A percentile compares a stretch with the other conserved stretches of the same genome.
Conservation (phyloP, 2,888 invertebrate species). For the Dryobotodes eremita region DNA sequence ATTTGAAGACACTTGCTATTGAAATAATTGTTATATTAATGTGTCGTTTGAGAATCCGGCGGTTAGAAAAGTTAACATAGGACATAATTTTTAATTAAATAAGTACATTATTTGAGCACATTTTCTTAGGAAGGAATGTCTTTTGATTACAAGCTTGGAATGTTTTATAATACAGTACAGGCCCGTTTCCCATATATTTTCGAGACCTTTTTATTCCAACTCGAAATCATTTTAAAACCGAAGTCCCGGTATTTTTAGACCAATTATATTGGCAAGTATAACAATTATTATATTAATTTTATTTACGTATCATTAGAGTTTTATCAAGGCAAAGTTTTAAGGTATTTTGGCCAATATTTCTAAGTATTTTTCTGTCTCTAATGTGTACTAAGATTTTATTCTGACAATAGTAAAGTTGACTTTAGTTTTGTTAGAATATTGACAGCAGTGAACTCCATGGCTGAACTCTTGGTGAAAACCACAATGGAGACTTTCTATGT, state of each 20-base stretch:
- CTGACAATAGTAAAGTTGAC: conserved; percentile 23
- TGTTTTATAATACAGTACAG: conserved; percentile 19
- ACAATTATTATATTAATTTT: conserved; percentile 5
- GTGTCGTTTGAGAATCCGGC: conserved; percentile 1
- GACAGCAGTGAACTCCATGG: neutral
- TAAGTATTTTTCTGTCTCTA: conserved; percentile 50
- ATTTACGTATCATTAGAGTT: conserved; percentile 37
- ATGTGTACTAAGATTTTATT: conserved; percentile 15
- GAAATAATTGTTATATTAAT: too few species aligned
- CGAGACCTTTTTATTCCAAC: conserved; percentile 29
- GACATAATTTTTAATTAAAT: conserved; percentile 25
- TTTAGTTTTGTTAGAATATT: conserved; percentile 31
- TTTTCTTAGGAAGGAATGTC: conserved; percentile 40
- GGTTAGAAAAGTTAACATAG: neutral
- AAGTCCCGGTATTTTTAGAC: neutral
- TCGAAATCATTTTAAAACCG: conserved; percentile 11
- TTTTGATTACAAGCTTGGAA: conserved; percentile 35
- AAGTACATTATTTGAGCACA: conserved; percentile 56
- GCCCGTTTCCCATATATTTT: neutral
- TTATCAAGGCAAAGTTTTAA: conserved; percentile 56
- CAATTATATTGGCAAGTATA: conserved; percentile 56
- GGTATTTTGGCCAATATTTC: conserved; percentile 61
- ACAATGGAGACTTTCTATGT: neutral
- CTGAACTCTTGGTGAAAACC: too few species aligned
- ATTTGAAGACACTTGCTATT: too few species aligned